Percentiles rank a stretch among this genome's conserved stretches.
These are phyloP conservation scores for Pterophyllum scalare DNA, from an alignment of 2,113 vertebrate species.

Conservation along the genomic window DNA sequence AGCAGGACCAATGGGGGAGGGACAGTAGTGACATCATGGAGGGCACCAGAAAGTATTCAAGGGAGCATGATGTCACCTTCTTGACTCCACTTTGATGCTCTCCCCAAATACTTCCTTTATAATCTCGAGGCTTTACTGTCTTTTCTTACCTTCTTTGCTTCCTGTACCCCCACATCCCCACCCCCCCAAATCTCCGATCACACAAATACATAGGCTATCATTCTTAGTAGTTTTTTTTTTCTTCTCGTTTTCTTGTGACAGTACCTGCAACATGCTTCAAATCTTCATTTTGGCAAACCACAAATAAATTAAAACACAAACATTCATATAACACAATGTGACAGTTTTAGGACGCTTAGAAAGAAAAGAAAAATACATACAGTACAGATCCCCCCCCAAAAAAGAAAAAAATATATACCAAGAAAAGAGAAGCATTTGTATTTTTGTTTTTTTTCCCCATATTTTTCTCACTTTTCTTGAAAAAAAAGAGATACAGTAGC, in stretches of 20 bases:
- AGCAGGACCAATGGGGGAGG: constrained; percentile 56
- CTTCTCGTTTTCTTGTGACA: constrained; percentile 76
- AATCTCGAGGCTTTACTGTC: constrained; percentile 58
- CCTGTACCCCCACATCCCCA: constrained; percentile 5
- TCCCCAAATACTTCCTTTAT: constrained; percentile 43
- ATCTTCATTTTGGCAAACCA: constrained; percentile 85
- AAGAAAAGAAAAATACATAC: constrained; percentile 73
- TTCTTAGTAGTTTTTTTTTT: constrained; percentile 54
- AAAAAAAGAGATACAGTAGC: constrained; percentile 77
- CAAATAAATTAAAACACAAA: constrained; percentile 83
- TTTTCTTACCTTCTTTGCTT: constrained; percentile 33
- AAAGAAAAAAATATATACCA: constrained; percentile 41
- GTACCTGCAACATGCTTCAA: constrained; percentile 80
- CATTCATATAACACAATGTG: constrained; percentile 81
- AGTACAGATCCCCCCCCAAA: constrained; percentile 62
- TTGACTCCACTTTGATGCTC: constrained; percentile 45
- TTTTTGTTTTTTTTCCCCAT: constrained; percentile 53
- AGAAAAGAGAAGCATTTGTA: constrained; percentile 76
- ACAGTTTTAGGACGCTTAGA: constrained; percentile 77
- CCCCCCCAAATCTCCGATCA: constrained; percentile 55
- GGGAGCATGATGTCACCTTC: constrained; percentile 28
- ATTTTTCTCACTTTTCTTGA: constrained; percentile 76
- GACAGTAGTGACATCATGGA: constrained; percentile 66
- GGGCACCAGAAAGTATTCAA: constrained; percentile 43
- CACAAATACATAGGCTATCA: constrained; percentile 74